A percentile compares a stretch with the other conserved stretches of the same genome.
Evolutionary conservation across 1,140 invertebrate species (phyloP).

Genomic region (Antheraea pernyi): DNA sequence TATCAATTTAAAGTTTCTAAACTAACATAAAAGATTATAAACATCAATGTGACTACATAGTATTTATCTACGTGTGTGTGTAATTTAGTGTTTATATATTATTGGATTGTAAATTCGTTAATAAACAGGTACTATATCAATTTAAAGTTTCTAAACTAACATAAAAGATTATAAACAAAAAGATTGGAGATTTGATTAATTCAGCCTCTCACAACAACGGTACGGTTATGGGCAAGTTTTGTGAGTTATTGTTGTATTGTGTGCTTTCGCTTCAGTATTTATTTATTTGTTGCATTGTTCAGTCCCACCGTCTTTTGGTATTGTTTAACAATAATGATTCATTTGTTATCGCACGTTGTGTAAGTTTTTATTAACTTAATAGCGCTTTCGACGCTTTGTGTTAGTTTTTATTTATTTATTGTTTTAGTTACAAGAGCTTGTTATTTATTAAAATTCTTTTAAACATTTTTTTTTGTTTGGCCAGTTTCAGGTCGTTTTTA

Average conservation of each 20-base stretch:
- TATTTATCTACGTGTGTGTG: background rate
- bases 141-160: slow-evolving; percentile 22
- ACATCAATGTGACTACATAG: too few species aligned
- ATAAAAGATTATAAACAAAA: slow-evolving; percentile 28
- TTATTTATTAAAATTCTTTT: too few species aligned
- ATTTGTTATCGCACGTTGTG: slow-evolving; percentile 26
- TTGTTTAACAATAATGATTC: slow-evolving; percentile 16
- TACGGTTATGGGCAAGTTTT: slow-evolving; percentile 34
- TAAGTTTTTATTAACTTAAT: slow-evolving; percentile 19
- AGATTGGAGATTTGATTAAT: background rate
- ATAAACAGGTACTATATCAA: slow-evolving; percentile 20
- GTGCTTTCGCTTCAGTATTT: slow-evolving; percentile 42
- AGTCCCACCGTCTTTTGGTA: slow-evolving; percentile 9
- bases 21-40: too few species aligned
- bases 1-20: slow-evolving; percentile 18
- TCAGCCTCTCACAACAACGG: slow-evolving; percentile 14
- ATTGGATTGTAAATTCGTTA: slow-evolving; percentile 10
- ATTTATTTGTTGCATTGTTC: slow-evolving; percentile 25
- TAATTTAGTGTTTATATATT: slow-evolving; percentile 11
- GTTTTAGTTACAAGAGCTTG: slow-evolving; percentile 20
- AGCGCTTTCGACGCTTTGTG: slow-evolving; percentile 38
- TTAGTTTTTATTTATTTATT: slow-evolving; percentile 37
- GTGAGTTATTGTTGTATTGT: slow-evolving; percentile 26
- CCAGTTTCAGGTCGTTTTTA: too few species aligned
- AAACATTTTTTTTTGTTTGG: too few species aligned